Evolutionary conservation across 2,113 vertebrate species (phyloP).

Genomic region (Microtus pennsylvanicus): DNA sequence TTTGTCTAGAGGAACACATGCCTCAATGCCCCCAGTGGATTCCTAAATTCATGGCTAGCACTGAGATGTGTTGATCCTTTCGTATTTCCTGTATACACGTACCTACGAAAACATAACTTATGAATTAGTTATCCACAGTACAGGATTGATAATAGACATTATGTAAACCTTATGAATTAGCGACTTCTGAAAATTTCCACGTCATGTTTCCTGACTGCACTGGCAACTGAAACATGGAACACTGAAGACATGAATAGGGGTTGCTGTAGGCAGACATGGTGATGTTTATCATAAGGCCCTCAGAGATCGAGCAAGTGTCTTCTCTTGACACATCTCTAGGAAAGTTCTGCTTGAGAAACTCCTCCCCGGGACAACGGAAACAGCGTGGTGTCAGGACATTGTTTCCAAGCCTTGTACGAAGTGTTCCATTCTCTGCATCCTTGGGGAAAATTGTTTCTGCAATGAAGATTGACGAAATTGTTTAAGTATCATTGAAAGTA

Average conservation of each 20-base stretch:
- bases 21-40: neutral
- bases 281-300: neutral
- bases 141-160: neutral
- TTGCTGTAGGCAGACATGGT: neutral
- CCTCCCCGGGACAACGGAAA: slow-evolving; percentile 6
- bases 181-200: neutral
- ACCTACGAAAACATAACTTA: neutral
- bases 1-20: neutral
- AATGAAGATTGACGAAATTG: slow-evolving; percentile 83
- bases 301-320: neutral
- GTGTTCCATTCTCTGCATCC: slow-evolving; percentile 63
- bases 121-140: neutral
- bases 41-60: neutral
- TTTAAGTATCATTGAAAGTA: slow-evolving; percentile 86
- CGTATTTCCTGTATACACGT: neutral
- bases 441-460: slow-evolving; percentile 78
- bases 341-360: slow-evolving; percentile 59
- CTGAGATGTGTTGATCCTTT: neutral
- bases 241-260: too few species aligned
- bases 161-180: neutral
- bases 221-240: neutral
- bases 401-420: slow-evolving; percentile 18
- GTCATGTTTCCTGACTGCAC: neutral
- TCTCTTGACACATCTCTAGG: neutral
- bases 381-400: neutral